These are phyloP conservation scores for Centruroides sculpturatus DNA, from an alignment of 1,140 invertebrate species.

Conservation along the genomic window DNA sequence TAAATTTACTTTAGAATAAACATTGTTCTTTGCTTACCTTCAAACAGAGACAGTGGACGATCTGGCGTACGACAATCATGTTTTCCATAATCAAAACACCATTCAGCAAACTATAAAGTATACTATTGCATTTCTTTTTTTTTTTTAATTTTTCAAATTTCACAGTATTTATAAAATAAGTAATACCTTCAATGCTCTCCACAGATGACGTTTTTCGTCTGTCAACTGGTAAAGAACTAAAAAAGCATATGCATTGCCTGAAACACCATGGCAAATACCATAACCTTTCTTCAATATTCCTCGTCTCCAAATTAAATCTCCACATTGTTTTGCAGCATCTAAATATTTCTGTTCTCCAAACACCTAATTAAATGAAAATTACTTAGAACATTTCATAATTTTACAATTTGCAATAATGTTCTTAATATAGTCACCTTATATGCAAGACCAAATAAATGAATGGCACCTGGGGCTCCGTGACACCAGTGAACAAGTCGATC, in stretches of 20 bases:
- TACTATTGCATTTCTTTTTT: too few relatives aligned
- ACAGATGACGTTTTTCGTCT: constrained; percentile 49
- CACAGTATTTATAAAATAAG: not conserved
- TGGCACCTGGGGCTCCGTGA: constrained; percentile 80
- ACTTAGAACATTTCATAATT: not conserved
- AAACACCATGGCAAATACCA: constrained; percentile 78
- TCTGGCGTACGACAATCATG: constrained; percentile 54
- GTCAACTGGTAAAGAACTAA: constrained; percentile 64
- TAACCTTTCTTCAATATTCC: constrained; percentile 81
- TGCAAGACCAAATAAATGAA: constrained; percentile 56
- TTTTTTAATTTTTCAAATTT: too few relatives aligned
- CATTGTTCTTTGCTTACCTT: constrained; percentile 46
- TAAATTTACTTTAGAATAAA: constrained; percentile 25
- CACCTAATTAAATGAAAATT: constrained; percentile 23
- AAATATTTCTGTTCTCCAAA: constrained; percentile 60
- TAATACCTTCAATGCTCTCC: constrained; percentile 43
- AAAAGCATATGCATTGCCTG: constrained; percentile 83
- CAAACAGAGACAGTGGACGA: constrained; percentile 66
- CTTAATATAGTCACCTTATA: constrained; percentile 43
- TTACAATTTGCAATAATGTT: not conserved
- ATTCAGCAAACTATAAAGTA: constrained; percentile 57
- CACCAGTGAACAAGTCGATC: constrained; percentile 89
- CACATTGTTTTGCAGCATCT: constrained; percentile 49
- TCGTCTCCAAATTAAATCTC: constrained; percentile 64
- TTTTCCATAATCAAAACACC: constrained; percentile 57